A percentile compares a stretch with the other conserved stretches of the same genome.
Conservation (phyloP, 1,140 invertebrate genomes). For the Temnothorax curvispinosus region DNA sequence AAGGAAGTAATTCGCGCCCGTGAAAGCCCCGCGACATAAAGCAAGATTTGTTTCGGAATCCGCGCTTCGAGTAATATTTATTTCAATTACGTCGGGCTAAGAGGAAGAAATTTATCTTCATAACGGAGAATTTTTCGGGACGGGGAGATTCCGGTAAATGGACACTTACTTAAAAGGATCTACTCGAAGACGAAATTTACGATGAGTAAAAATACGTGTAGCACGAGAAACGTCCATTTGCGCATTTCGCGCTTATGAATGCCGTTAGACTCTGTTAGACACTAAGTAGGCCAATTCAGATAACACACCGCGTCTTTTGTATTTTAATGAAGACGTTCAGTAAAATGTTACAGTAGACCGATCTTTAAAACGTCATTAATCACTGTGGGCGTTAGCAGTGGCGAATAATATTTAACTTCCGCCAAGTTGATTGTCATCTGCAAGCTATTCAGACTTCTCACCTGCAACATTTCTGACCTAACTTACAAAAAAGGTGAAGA, state of each 20-base stretch:
- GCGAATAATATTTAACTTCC: background rate
- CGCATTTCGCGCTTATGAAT: background rate
- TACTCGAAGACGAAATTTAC: constrained; percentile 39
- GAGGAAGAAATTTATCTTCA: constrained; percentile 26
- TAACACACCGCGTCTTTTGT: background rate
- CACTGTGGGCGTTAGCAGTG: background rate
- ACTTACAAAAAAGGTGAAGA: constrained; percentile 25
- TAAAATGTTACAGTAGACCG: background rate
- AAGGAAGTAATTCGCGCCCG: constrained; percentile 3
- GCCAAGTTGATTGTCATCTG: constrained; percentile 8
- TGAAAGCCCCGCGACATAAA: constrained; percentile 33
- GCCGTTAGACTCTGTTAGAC: background rate
- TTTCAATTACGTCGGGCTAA: constrained; percentile 49
- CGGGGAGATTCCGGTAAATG: constrained; percentile 1
- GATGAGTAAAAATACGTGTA: constrained; percentile 51
- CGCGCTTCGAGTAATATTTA: constrained; percentile 31
- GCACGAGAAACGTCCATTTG: background rate
- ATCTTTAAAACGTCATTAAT: constrained; percentile 9
- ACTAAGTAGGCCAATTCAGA: background rate
- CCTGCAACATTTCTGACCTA: constrained; percentile 9
- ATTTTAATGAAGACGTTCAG: background rate
- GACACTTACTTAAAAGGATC: constrained; percentile 27
- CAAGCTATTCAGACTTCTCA: background rate
- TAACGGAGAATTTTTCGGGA: constrained; percentile 28
- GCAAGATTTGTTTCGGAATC: constrained; percentile 53